Conservation (phyloP, 2,797 vertebrate genomes). For the Poecilia picta region DNA sequence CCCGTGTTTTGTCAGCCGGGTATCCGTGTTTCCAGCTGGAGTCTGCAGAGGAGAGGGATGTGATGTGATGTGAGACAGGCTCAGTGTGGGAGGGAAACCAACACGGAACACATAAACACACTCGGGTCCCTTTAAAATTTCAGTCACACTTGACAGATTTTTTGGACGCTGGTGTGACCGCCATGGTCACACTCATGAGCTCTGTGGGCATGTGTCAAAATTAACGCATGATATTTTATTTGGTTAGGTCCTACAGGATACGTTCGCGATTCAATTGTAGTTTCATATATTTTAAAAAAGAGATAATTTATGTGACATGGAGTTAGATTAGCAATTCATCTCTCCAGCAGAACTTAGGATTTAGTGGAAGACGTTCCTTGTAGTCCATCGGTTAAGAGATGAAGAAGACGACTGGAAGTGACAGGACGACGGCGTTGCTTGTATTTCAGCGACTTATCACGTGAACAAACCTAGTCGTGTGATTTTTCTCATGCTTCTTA, state of each 20-base stretch:
- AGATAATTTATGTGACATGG: neutral
- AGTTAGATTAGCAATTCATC: neutral
- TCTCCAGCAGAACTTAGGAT: neutral
- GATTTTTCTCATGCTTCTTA: too few relatives aligned
- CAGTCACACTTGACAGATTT: slow-evolving; percentile 10
- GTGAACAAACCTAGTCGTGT: too few relatives aligned
- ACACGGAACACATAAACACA: neutral
- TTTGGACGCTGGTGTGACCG: slow-evolving; percentile 1
- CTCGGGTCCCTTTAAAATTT: neutral
- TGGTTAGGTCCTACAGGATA: neutral
- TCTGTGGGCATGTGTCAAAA: neutral
- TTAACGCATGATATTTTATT: neutral
- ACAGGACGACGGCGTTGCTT: too few relatives aligned
- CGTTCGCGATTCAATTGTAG: neutral
- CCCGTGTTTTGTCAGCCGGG: neutral
- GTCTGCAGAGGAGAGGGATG: neutral
- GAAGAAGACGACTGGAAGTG: too few relatives aligned
- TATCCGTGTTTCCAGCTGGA: neutral
- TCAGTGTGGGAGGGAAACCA: neutral
- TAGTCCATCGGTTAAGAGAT: neutral
- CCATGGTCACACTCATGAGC: neutral
- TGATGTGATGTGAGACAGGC: neutral
- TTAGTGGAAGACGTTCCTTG: neutral
- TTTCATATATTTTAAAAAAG: neutral
- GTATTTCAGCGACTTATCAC: too few relatives aligned